These are phyloP conservation scores for Carposina sasakii DNA, from an alignment of 1,140 invertebrate species.

Conservation along the genomic window DNA sequence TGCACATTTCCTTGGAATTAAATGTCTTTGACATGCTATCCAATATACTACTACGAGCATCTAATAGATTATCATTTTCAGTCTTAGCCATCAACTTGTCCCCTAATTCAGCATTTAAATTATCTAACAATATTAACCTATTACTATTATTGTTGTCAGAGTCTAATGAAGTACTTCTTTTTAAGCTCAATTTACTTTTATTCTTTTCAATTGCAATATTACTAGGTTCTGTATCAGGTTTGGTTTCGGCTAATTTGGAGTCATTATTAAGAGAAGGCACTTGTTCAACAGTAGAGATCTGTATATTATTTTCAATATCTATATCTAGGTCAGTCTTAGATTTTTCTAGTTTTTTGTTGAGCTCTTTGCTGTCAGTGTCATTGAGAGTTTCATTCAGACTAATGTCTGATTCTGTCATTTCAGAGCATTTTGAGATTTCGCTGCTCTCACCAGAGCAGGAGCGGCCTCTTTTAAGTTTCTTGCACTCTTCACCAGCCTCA, in stretches of 20 bases:
- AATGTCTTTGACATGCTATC: slow-evolving; percentile 67
- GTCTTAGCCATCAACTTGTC: slow-evolving; percentile 62
- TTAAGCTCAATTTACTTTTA: slow-evolving; percentile 66
- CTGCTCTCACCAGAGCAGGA: slow-evolving; percentile 74
- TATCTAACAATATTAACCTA: slow-evolving; percentile 65
- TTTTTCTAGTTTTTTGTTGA: slow-evolving; percentile 69
- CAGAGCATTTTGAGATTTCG: slow-evolving; percentile 74
- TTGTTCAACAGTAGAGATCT: slow-evolving; percentile 68
- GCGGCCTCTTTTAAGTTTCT: slow-evolving; percentile 72
- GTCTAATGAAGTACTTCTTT: slow-evolving; percentile 67
- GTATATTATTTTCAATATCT: slow-evolving; percentile 69
- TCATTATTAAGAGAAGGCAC: slow-evolving; percentile 66
- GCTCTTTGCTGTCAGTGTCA: slow-evolving; percentile 63
- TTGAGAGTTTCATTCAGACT: slow-evolving; percentile 74
- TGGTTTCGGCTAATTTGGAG: slow-evolving; percentile 54
- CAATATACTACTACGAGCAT: slow-evolving; percentile 67
- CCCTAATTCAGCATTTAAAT: slow-evolving; percentile 61
- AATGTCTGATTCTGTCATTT: slow-evolving; percentile 75
- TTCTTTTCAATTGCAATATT: slow-evolving; percentile 47
- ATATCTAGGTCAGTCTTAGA: slow-evolving; percentile 67
- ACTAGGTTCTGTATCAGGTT: slow-evolving; percentile 52
- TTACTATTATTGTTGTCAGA: slow-evolving; percentile 72
- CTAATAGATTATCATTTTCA: slow-evolving; percentile 63
- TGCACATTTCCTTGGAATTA: slow-evolving; percentile 62
- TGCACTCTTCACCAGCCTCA: slow-evolving; percentile 62